Base-by-base conservation (phyloP, 2,797 vertebrate species). In the Dicrostonyx torquatus region DNA sequence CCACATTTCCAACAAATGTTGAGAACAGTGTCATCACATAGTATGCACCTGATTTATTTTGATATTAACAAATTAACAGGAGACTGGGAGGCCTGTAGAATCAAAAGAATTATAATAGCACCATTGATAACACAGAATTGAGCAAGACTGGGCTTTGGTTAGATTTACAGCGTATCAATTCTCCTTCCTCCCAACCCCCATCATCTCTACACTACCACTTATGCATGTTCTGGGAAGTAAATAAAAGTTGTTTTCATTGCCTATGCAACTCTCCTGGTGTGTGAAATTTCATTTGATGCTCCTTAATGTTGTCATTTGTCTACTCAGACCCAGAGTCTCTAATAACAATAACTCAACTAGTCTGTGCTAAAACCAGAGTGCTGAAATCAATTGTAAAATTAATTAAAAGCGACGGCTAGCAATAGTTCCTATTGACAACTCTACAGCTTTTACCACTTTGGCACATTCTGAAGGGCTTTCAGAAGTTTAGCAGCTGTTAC, bases 251-350 rank as follows among this genome's bases (percentile, higher is more conserved):
- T 48, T 91, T 96, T 95, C 77, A 66, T 93, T 90, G 91, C 78
- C 90, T 79, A 34, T 92, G 75, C 68, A 96, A 79, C 2, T 72
- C 58, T 94, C 90, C 75, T 62, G 43, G 89, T 96, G 62, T 91
- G 94, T 95, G 85, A 94, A 96, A 96, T 95, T 97, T 96, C 68
- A 86, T 96, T 86, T 95, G 50, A 95, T 45, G 91, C 92, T 55
- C 85, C 93, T 94, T 94, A 96, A 94, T 89, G 75, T 95, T 90
- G 72, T 89, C 64, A 94, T 97, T 94, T 97, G 75, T 94, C 91
- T 96, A 62, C 88, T 77, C 77, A 92, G 75, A 93, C 90, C 96
- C 92, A 93, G 55, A 70, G n/a, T 78, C 53, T 93, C 84, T 93
- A 96, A 94, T 95, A 93, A 93, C 78, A 96, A 76, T 97, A 95